A percentile compares a stretch with the other conserved stretches of the same genome.
Conservation (phyloP, 2,113 vertebrate genomes). For the Lepus europaeus region DNA sequence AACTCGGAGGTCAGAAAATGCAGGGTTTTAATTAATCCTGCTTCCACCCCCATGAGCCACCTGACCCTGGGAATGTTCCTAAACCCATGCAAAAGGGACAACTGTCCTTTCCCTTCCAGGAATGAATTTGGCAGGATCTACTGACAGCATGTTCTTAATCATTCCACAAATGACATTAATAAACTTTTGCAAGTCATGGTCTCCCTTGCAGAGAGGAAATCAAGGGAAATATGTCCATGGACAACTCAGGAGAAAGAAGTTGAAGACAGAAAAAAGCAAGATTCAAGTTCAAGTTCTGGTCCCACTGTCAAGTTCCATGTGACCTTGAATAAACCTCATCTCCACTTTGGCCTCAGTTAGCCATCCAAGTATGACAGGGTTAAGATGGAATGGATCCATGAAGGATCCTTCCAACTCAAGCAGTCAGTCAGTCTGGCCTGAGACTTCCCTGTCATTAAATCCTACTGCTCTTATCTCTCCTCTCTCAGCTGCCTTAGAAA, state of each 20-base stretch:
- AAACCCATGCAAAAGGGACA: not conserved
- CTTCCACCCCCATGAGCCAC: not conserved
- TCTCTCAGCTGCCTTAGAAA: not conserved
- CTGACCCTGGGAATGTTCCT: not conserved
- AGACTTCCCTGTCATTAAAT: not conserved
- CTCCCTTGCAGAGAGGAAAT: not conserved
- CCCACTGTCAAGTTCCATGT: not conserved
- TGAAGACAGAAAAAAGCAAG: not conserved
- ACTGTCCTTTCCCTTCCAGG: not conserved
- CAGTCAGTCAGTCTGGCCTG: not conserved
- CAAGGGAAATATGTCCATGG: not conserved
- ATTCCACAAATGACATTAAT: slow-evolving; percentile 17
- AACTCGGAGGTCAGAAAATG: slow-evolving; percentile 30
- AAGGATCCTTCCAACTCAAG: not conserved
- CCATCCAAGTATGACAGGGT: not conserved
- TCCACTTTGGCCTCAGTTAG: not conserved
- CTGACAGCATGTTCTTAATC: not conserved
- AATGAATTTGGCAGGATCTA: slow-evolving; percentile 26
- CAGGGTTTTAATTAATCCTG: slow-evolving; percentile 49
- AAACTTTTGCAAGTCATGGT: not conserved
- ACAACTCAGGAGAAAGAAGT: not conserved
- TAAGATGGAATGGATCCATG: not conserved
- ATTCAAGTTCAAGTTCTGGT: not conserved
- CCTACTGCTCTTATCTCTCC: not conserved
- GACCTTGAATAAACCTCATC: not conserved